Base-by-base conservation (phyloP, 1,140 invertebrate species). In the Tetramorium parvispinum region DNA sequence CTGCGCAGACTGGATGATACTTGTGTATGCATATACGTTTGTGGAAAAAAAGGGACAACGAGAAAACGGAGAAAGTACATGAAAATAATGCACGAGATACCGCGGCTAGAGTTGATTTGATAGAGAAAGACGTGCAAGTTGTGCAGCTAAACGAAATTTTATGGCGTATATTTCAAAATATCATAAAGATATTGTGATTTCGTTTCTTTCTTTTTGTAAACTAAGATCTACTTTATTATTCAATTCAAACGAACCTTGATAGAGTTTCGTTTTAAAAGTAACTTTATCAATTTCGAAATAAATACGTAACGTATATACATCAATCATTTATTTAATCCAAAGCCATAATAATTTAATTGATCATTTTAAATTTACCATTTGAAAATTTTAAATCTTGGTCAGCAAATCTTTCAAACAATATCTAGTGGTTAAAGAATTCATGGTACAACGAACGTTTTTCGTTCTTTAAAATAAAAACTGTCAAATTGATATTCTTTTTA, bases 11-110 rank as follows among this genome's bases (percentile, higher is more conserved):
- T 27, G 49, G 68, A 76, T 85, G 55, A 85, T 79, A 78, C 24
- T 40, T 40, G 24, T 63, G 51, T 82, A 88, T 88, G 55, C 59
- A 81, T 88, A n/a, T 59, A 24, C 11, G 11, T 27, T 70, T 5
- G 16, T 3, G 11, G 53, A 55, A 10, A 77, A 77, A 82, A 68
- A 21, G 40, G 59, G 13, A 43, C 13, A 65, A 24, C 16, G 13
- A 5, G 3, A 6, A 27, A 32, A 49, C 4, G 8, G 7, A 51
- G 11, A 16, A 21, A 32, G 75, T 59, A 89, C 65, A 21, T n/a
- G 18, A 85, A 79, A 85, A 32, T 88, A 85, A 73, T 51, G 18
- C 10, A 51, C 6, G 59, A 85, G 49, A 65, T 61, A 59, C 18
- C 13, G 37, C 11, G 16, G 6, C 11, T 57, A 46, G 18, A 75